Evolutionary conservation across 2,113 vertebrate genomes (phyloP), one percentile per base, ranked within the genome.

Genomic region (Indicator indicator): DNA sequence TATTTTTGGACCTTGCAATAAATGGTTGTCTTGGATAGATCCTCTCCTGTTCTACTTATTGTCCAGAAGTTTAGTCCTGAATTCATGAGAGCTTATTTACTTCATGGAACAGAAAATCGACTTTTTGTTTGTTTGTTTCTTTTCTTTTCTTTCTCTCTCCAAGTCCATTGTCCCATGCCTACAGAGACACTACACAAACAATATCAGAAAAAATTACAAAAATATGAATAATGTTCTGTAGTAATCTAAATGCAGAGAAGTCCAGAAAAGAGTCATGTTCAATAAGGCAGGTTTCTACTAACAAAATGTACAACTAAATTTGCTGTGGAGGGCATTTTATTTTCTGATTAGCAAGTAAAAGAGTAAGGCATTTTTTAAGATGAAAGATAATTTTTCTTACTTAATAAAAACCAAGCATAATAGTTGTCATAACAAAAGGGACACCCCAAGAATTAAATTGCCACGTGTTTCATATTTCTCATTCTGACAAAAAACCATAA

Each of bases 301-400:
- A 56, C 60, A 86, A 86, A 71, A 74, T 65, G 63, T 81, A 52
- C 24, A 71, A 67, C 12, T 18, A 80, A 21, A 81, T 70, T 83
- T 88, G 11, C 21, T 55, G 16, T 42, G 14, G 40, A 80, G 92
- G 14, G 4, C 5, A 55, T 67, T 94, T 93, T 83, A 36, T 44
- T 82, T 32, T 83, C 77, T 50, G 48, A 77, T 81, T 90, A 68
- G 46, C 68, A 94, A 77, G 46, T 70, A 76, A 83, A 93, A 88
- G 40, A 70, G 20, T 5, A 76, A 80, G 60, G 18, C 27, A 56
- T 77, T 80, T 64, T 26, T 88, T 90, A 90, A 81, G 21, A 92
- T 56, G 33, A 86, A 74, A 74, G 9, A 86, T 68, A 74, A 67
- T 14, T 2, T 83, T 81, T 92, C 80, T 42, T 67, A 65, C 16